Percentiles rank a stretch among this genome's conserved stretches.
Evolutionary conservation across 53 echinoderm and acorn worm genomes (phyloP).

Genomic region (Mesocentrotus franciscanus): DNA sequence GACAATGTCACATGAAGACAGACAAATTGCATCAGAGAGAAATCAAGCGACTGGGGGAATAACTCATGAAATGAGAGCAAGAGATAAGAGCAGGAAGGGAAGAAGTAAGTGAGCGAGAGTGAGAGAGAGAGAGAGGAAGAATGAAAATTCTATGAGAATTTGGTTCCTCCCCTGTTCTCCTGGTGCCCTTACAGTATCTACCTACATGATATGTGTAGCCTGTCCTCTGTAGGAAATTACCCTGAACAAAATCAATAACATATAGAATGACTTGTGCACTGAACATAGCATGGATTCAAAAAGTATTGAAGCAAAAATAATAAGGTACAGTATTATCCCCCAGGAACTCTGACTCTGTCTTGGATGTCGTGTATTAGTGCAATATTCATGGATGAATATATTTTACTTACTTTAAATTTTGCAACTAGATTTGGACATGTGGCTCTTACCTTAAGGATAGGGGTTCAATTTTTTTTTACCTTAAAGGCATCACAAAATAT

Average conservation of each 20-base stretch:
- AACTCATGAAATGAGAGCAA: too few relatives aligned
- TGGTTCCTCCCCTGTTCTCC: neutral
- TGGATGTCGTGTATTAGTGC: neutral
- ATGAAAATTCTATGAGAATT: neutral
- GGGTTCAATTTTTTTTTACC: neutral
- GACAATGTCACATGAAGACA: too few relatives aligned
- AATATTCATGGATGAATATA: neutral
- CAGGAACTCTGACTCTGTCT: neutral
- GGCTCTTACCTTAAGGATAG: neutral
- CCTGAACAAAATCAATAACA: neutral
- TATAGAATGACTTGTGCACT: neutral
- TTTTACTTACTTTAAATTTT: neutral
- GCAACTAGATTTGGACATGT: neutral
- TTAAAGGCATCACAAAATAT: neutral
- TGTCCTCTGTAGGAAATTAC: neutral
- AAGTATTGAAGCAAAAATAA: neutral
- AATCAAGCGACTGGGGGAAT: too few relatives aligned
- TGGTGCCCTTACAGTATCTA: neutral
- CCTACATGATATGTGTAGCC: neutral
- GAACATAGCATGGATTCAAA: neutral
- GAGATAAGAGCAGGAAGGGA: too few relatives aligned
- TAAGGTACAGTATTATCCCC: neutral
- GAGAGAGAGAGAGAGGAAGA: neutral
- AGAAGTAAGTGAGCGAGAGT: too few relatives aligned
- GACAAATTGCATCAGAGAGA: too few relatives aligned